Percentiles rank a stretch among this genome's conserved stretches.
These are phyloP conservation scores for Drosophila neotestacea DNA, from an alignment of 2,888 invertebrate species.

Conservation along the genomic window DNA sequence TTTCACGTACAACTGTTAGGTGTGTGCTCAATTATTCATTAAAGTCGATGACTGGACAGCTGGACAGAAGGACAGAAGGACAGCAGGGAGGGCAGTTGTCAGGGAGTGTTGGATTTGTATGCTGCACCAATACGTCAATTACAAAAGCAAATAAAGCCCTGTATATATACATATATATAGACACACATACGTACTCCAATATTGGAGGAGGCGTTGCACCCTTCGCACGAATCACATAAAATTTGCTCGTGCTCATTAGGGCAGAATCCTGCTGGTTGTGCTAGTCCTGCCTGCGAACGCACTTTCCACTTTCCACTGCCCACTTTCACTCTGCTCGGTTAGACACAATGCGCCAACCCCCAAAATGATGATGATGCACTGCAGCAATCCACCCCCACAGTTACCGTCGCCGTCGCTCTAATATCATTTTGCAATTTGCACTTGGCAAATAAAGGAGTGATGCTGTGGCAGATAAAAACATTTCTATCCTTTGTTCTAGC, in stretches of 20 bases:
- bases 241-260: constrained; percentile 77
- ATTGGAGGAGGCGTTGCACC: constrained; percentile 62
- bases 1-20: constrained; percentile 45
- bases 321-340: constrained; percentile 63
- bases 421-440: constrained; percentile 83
- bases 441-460: constrained; percentile 81
- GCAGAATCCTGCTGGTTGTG: constrained; percentile 58
- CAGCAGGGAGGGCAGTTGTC: constrained; percentile 4
- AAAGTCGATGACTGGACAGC: constrained; percentile 65
- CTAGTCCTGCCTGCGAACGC: constrained; percentile 43
- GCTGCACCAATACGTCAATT: constrained; percentile 66
- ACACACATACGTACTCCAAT: constrained; percentile 19
- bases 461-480: constrained; percentile 74
- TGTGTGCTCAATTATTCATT: constrained; percentile 68
- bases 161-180: not conserved
- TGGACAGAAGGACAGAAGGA: constrained; percentile 22
- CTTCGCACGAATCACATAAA: constrained; percentile 77
- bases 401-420: constrained; percentile 42
- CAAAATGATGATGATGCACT: constrained; percentile 47
- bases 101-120: constrained; percentile 47
- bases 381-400: constrained; percentile 61
- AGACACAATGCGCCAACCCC: constrained; percentile 61
- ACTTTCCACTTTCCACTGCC: constrained; percentile 62
- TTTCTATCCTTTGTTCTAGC: constrained; percentile 69
- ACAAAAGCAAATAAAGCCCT: constrained; percentile 69